Percentiles rank a stretch among this genome's conserved stretches.
These are phyloP conservation scores for Trematomus loennbergii DNA, from an alignment of 2,113 vertebrate species.

Conservation along the genomic window DNA sequence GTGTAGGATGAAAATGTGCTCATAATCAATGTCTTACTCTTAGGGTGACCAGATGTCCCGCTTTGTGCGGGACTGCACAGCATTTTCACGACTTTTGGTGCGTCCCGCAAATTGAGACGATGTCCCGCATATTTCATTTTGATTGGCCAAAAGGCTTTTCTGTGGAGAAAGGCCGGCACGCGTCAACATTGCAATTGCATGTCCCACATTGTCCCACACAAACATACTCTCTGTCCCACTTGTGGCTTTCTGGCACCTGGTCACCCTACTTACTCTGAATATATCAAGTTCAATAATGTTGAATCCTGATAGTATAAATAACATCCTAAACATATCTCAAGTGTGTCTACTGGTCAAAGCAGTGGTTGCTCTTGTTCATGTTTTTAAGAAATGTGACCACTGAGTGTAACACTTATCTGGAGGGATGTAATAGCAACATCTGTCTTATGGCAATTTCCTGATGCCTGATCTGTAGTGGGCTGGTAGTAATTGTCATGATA, in stretches of 20 bases:
- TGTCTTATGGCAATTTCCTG: constrained; percentile 40
- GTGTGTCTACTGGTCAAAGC: constrained; percentile 22
- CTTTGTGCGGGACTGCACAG: no score
- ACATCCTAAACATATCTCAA: not conserved
- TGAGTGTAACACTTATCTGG: constrained; percentile 15
- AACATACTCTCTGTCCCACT: no score
- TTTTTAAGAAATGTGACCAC: constrained; percentile 22
- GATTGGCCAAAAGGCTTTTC: no score
- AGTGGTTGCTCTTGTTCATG: not conserved
- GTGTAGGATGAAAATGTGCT: not conserved
- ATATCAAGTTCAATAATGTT: constrained; percentile 12
- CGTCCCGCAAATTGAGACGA: no score
- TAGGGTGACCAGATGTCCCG: no score
- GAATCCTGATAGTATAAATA: not conserved
- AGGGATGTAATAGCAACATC: constrained; percentile 45
- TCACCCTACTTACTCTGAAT: not conserved
- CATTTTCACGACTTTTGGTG: no score
- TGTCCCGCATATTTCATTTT: no score
- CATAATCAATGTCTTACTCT: constrained; percentile 1
- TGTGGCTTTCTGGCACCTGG: no score
- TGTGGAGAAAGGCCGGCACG: no score
- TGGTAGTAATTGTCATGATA: constrained; percentile 40
- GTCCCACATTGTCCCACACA: no score
- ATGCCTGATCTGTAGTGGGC: constrained; percentile 9
- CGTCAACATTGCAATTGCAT: no score